Conservation (phyloP, 2,113 vertebrate species). For the Thermophis baileyi region DNA sequence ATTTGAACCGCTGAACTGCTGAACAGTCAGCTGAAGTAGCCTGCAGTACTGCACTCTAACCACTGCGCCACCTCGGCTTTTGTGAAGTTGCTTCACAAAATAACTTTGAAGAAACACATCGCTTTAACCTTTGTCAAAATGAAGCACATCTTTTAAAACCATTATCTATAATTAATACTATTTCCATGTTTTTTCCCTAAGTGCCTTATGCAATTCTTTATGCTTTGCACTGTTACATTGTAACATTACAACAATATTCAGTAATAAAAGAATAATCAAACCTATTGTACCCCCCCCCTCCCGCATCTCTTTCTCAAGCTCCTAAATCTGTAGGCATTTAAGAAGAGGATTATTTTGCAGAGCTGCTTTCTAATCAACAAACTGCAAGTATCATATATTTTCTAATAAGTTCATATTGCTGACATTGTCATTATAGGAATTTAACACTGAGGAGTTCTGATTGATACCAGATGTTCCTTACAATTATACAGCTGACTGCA, state of each 20-base stretch:
- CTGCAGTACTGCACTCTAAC: no score
- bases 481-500: conserved; percentile 49
- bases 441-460: conserved; percentile 44
- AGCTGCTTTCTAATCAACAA: conserved; percentile 42
- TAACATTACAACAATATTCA: conserved; percentile 45
- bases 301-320: not conserved
- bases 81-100: not conserved
- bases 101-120: not conserved
- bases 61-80: no score
- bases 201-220: conserved; percentile 42
- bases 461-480: conserved; percentile 51
- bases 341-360: conserved; percentile 54
- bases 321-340: conserved; percentile 43
- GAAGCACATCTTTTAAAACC: not conserved
- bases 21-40: no score
- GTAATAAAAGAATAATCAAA: conserved; percentile 59
- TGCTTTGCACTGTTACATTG: conserved; percentile 48
- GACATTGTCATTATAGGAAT: conserved; percentile 57
- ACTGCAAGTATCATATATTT: conserved; percentile 55
- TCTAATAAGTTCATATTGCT: conserved; percentile 57
- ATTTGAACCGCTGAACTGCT: no score
- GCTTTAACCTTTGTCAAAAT: not conserved
- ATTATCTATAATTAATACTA: not conserved
- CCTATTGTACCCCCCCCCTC: conserved; percentile 14
- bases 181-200: conserved; percentile 49